phyloP scores from a whole-genome alignment of 2,113 vertebrate species.

The Hippolais icterina region DNA sequence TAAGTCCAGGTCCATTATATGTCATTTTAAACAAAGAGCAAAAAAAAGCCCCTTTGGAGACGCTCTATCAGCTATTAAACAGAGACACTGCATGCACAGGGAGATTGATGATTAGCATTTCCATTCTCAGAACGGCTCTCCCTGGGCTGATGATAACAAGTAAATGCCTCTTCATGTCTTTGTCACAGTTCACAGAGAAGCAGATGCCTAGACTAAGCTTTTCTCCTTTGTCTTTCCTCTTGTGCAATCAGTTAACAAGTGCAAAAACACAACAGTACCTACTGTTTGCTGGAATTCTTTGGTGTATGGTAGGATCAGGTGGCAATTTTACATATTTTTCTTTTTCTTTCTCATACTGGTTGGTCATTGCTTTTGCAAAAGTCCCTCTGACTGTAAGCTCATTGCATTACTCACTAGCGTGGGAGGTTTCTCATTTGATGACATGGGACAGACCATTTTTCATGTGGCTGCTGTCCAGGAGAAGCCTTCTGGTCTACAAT shows the following conservation, averaged over 20 bases:
- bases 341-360: not conserved
- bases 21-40: slow-evolving; percentile 96
- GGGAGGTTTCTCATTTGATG: not conserved
- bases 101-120: slow-evolving; percentile 94
- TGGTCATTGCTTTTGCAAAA: not conserved
- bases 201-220: slow-evolving; percentile 74
- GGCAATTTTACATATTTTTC: not conserved
- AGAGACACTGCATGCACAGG: slow-evolving; percentile 84
- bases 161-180: slow-evolving; percentile 67
- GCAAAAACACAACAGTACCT: not conserved
- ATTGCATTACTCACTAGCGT: not conserved
- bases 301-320: not conserved
- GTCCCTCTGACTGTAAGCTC: not conserved
- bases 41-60: slow-evolving; percentile 87
- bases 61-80: slow-evolving; percentile 95
- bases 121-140: slow-evolving; percentile 79
- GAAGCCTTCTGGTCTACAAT: not conserved
- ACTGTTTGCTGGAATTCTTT: not conserved
- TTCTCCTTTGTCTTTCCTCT: slow-evolving; percentile 80
- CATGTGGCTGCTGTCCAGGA: not conserved
- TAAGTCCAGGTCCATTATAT: slow-evolving; percentile 93
- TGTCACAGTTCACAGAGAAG: slow-evolving; percentile 76
- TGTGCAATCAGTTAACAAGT: slow-evolving; percentile 78
- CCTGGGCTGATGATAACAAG: slow-evolving; percentile 80
- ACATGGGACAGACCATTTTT: not conserved